These are phyloP conservation scores for Calephelis nemesis DNA, from an alignment of 1,140 invertebrate genomes.

Conservation along the genomic window DNA sequence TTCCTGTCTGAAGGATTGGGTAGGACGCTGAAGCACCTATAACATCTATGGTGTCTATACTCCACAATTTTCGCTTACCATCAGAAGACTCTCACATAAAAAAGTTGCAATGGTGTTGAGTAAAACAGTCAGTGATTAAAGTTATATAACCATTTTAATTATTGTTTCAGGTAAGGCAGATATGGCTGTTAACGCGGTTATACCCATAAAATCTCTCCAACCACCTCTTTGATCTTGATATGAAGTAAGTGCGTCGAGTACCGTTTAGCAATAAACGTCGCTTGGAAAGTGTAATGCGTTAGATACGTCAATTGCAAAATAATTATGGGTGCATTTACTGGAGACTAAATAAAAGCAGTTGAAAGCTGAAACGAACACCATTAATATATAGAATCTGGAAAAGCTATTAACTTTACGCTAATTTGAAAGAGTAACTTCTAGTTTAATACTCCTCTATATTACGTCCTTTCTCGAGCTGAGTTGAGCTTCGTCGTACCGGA, in stretches of 20 bases:
- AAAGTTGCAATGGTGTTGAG: too few species aligned
- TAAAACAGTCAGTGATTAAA: too few species aligned
- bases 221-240: conserved; percentile 34
- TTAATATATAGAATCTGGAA: conserved; percentile 25
- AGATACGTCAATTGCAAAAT: conserved; percentile 40
- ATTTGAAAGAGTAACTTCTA: too few species aligned
- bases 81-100: too few species aligned
- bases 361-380: conserved; percentile 27
- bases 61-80: too few species aligned
- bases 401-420: conserved; percentile 11
- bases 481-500: too few species aligned
- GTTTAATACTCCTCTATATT: too few species aligned
- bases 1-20: too few species aligned
- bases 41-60: too few species aligned
- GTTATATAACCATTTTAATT: conserved; percentile 4
- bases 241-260: conserved; percentile 30
- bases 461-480: too few species aligned
- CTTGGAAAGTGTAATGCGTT: conserved; percentile 29
- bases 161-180: conserved; percentile 23
- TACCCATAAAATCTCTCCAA: conserved; percentile 3
- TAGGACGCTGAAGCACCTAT: too few species aligned
- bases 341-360: conserved; percentile 25
- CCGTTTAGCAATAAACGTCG: conserved; percentile 37
- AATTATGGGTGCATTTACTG: conserved; percentile 37
- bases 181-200: neutral